phyloP scores from a whole-genome alignment of 2,113 vertebrate genomes.

The Phylloscopus whistleri region DNA sequence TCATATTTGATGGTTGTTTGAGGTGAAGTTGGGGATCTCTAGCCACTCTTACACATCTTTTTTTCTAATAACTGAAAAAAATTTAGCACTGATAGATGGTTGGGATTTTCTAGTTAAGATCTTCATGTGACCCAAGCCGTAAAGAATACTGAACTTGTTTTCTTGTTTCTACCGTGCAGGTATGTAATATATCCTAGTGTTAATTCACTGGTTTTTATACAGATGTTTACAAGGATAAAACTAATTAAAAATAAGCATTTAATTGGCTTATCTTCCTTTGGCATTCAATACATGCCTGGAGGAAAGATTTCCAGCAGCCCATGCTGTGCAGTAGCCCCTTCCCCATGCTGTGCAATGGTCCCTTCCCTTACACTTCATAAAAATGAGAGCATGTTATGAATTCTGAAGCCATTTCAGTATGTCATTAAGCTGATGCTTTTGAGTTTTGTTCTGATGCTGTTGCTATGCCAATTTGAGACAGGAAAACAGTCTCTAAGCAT shows the following conservation, averaged over 20 bases:
- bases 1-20: fast-evolving
- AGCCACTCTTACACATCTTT: neutral
- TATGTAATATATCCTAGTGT: neutral
- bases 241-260: neutral
- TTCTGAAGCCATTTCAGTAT: neutral
- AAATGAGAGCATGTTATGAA: neutral
- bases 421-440: neutral
- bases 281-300: neutral
- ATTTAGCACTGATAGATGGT: neutral
- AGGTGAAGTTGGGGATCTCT: neutral
- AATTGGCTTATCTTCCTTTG: neutral
- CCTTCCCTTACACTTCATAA: neutral
- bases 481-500: conserved; percentile 7
- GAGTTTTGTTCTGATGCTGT: conserved; percentile 26
- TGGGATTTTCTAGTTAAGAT: neutral
- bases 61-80: neutral
- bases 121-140: neutral
- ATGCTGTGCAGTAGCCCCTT: neutral
- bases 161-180: neutral
- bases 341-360: neutral
- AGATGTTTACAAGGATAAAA: neutral
- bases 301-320: neutral
- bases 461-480: conserved; percentile 32
- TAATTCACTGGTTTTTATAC: neutral
- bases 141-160: neutral